These are phyloP conservation scores for Xylocampa areola DNA, from an alignment of 2,888 invertebrate species.

Conservation along the genomic window DNA sequence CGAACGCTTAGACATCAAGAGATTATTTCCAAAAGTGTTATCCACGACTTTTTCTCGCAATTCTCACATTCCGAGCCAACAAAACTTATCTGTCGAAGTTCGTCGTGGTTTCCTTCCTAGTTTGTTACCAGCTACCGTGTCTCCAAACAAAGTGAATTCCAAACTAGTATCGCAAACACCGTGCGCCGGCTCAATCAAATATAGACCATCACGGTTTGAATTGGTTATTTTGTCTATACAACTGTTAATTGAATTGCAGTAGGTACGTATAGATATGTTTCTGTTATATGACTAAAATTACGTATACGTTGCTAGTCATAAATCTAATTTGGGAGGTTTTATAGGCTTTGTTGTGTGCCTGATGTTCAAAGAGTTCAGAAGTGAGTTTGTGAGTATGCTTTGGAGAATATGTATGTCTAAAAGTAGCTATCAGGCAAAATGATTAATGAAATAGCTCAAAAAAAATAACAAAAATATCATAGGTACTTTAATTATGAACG, in stretches of 20 bases:
- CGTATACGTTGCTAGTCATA: slow-evolving; percentile 37
- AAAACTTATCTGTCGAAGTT: slow-evolving; percentile 26
- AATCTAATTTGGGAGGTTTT: slow-evolving; percentile 68
- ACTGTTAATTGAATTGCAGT: slow-evolving; percentile 68
- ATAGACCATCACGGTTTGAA: slow-evolving; percentile 50
- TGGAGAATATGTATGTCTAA: too few species aligned
- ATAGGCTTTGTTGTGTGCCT: slow-evolving; percentile 56
- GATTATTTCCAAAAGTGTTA: background rate
- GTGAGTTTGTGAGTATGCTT: slow-evolving; percentile 19
- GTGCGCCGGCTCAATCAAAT: slow-evolving; percentile 55
- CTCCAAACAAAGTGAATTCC: slow-evolving; percentile 60
- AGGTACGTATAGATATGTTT: slow-evolving; percentile 18
- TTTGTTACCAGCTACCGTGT: slow-evolving; percentile 31
- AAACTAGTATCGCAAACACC: slow-evolving; percentile 58
- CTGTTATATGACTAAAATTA: slow-evolving; percentile 42
- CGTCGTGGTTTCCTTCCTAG: slow-evolving; percentile 27
- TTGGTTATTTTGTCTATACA: slow-evolving; percentile 60
- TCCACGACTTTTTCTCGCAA: slow-evolving; percentile 22
- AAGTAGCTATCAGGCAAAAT: background rate
- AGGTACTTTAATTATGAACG: too few species aligned
- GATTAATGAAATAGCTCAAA: too few species aligned
- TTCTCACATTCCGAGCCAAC: slow-evolving; percentile 7
- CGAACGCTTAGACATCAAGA: background rate
- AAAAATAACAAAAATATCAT: background rate
- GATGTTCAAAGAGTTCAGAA: slow-evolving; percentile 25